phyloP scores from a whole-genome alignment of 2,113 vertebrate genomes.

The Chionomys nivalis region DNA sequence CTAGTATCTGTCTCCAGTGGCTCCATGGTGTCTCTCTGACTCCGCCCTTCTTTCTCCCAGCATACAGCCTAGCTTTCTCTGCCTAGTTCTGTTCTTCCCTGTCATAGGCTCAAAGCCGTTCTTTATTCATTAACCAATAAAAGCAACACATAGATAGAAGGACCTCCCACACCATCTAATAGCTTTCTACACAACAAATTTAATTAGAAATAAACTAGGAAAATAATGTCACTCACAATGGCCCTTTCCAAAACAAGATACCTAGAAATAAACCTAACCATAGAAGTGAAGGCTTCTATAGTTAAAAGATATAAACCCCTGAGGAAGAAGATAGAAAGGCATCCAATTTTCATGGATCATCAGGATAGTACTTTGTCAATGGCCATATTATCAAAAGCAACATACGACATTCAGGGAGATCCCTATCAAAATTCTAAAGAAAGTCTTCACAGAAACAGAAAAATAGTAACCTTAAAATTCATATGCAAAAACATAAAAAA shows the following conservation, averaged over 20 bases:
- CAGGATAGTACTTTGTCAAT: neutral
- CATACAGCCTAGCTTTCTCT: no score
- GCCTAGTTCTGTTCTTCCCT: no score
- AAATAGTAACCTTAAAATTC: neutral
- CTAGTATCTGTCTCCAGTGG: no score
- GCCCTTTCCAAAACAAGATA: neutral
- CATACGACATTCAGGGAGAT: neutral
- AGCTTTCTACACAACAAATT: neutral
- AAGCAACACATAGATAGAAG: no score
- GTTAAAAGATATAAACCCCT: neutral
- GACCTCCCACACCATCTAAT: neutral
- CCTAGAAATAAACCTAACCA: neutral
- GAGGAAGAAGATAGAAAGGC: neutral
- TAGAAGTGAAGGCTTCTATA: neutral
- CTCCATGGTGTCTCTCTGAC: no score
- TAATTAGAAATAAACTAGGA: neutral
- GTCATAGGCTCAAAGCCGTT: no score
- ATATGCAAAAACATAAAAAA: neutral
- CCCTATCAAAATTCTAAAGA: neutral
- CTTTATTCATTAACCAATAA: no score
- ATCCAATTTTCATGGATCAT: neutral
- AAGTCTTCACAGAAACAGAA: neutral
- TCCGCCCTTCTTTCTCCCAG: no score
- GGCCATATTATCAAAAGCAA: neutral
- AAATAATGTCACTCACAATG: neutral